phyloP scores from a whole-genome alignment of 2,888 invertebrate genomes.

The Pseudeuparius sepicola region DNA sequence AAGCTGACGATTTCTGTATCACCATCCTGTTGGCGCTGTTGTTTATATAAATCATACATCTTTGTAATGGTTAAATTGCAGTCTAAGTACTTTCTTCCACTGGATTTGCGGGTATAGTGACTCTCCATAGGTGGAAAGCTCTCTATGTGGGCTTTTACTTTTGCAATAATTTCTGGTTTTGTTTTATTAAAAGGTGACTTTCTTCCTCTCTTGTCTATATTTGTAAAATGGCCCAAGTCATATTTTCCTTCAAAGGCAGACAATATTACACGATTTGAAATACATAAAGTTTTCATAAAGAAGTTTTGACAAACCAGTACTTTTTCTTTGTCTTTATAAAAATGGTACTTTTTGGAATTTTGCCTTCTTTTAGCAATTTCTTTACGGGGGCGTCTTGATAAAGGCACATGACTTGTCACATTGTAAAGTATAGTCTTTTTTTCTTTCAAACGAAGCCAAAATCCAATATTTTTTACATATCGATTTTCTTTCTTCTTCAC shows the following conservation, averaged over 20 bases:
- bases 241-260: constrained; percentile 9
- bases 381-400: constrained; percentile 9
- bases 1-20: constrained; percentile 4
- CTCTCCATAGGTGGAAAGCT: constrained; percentile 10
- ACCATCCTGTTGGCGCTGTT: constrained; percentile 1
- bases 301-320: constrained; percentile 8
- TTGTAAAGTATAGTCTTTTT: constrained; percentile 8
- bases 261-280: constrained; percentile 10
- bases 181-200: constrained; percentile 12
- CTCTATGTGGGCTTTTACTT: constrained; percentile 12
- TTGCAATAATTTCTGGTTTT: not conserved
- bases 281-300: constrained; percentile 7
- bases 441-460: constrained; percentile 8
- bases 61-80: constrained; percentile 5
- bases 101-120: constrained; percentile 9
- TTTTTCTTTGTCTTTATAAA: constrained; percentile 8
- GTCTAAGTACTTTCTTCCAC: constrained; percentile 10
- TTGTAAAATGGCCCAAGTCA: constrained; percentile 7
- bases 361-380: constrained; percentile 8
- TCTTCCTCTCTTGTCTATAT: constrained; percentile 9
- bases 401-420: constrained; percentile 5
- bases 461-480: constrained; percentile 8
- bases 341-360: constrained; percentile 8
- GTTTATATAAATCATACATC: constrained; percentile 8
- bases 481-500: constrained; percentile 5